These are phyloP conservation scores for Crax fasciolata DNA, from an alignment of 2,797 vertebrate genomes.

Conservation along the genomic window DNA sequence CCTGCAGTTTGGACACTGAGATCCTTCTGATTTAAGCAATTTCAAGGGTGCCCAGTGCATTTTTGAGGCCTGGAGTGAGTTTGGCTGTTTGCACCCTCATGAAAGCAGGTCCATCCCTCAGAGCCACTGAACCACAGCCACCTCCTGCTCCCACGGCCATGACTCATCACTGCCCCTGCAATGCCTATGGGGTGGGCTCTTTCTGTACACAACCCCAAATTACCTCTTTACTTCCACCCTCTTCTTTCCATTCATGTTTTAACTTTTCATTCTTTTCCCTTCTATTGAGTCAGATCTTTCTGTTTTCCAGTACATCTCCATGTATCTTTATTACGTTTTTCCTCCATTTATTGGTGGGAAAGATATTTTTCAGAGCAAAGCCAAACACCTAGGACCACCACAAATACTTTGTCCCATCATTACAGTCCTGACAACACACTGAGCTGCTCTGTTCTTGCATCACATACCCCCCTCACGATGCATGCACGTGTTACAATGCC, in stretches of 20 bases:
- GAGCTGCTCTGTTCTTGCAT: not conserved
- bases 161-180: not conserved
- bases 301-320: not conserved
- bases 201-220: not conserved
- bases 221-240: not conserved
- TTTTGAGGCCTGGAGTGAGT: not conserved
- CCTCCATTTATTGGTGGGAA: not conserved
- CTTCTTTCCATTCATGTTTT: not conserved
- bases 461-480: not conserved
- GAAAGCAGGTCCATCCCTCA: not conserved
- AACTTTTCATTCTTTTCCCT: not conserved
- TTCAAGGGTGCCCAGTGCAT: not conserved
- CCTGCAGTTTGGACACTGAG: not conserved
- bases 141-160: not conserved
- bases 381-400: not conserved
- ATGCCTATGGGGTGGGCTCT: too few relatives aligned
- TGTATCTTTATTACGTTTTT: too few relatives aligned
- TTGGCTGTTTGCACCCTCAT: not conserved
- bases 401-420: accelerated
- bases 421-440: not conserved
- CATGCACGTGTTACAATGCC: not conserved
- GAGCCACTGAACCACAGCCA: too few relatives aligned
- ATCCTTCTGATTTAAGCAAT: not conserved
- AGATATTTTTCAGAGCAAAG: not conserved
- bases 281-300: accelerated